A percentile compares a stretch with the other conserved stretches of the same genome.
Conservation (phyloP, 2,888 invertebrate species). For the Eristalinus aeneus region DNA sequence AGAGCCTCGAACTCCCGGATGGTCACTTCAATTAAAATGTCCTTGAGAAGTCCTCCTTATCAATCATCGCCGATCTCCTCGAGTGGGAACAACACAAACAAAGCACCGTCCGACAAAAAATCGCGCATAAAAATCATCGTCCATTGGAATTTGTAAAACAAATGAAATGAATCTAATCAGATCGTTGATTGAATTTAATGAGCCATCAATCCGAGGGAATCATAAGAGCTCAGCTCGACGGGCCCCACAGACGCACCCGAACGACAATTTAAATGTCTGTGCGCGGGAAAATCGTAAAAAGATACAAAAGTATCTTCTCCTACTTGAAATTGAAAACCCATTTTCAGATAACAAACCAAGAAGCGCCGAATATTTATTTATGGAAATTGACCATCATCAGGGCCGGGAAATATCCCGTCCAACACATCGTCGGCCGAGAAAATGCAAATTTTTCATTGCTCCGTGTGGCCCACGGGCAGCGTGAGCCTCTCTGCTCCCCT, state of each 20-base stretch:
- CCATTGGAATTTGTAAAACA: conserved; percentile 34
- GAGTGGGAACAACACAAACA: neutral
- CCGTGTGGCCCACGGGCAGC: neutral
- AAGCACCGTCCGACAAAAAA: neutral
- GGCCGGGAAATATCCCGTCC: neutral
- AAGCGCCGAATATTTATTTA: conserved; percentile 52
- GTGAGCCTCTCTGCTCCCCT: neutral
- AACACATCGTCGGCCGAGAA: neutral
- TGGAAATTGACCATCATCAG: conserved; percentile 63
- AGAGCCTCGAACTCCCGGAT: neutral
- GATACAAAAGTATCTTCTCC: conserved; percentile 53
- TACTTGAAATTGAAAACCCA: conserved; percentile 58
- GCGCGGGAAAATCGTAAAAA: conserved; percentile 27
- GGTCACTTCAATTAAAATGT: conserved; percentile 28
- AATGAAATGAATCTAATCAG: conserved; percentile 45
- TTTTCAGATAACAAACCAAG: conserved; percentile 27
- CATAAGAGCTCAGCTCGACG: conserved; percentile 27
- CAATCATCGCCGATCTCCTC: conserved; percentile 42
- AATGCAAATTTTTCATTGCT: conserved; percentile 44
- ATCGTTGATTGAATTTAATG: conserved; percentile 63
- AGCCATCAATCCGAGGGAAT: conserved; percentile 56
- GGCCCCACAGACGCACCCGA: neutral
- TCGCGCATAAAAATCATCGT: neutral
- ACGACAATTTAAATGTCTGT: conserved; percentile 38
- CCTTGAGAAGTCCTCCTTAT: conserved; percentile 58